Base-by-base conservation (phyloP, 2,113 vertebrate genomes). In the Otocyon megalotis region DNA sequence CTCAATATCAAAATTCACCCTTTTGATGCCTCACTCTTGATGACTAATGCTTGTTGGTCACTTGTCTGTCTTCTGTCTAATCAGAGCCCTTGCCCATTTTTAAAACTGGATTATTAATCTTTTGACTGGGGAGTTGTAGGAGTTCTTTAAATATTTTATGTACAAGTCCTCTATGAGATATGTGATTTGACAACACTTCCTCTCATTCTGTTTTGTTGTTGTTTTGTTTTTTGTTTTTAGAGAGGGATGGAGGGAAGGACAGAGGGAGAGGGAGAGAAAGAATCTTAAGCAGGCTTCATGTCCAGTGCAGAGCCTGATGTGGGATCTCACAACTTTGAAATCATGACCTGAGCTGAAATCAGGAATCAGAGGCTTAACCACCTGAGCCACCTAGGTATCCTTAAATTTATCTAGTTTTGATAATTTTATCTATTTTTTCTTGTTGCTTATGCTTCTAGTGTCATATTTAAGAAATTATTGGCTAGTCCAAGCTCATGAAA, bases 1-100 rank as follows among this genome's bases (percentile, higher is more conserved):
- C 48, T 93, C 48, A 84, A 71, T 56, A 79, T 17, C 67, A 95
- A 95, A 77, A 79, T 95, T 89, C 19, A 32, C 14, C n/a, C 54
- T 58, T 58, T 79, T 20, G 48, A n/a, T 93, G 54, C 63, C 17
- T 32, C 15, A 71, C 14, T 32, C 15, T 26, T 56, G 48, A 56
- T 72, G 48, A 80, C 43, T 37, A 50, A 19, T 28, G 19, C 24
- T 65, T 58, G 4, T 50, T 72, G 80, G 14, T 50, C 54, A 50
- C 91, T 80, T 80, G 3, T 67, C 8, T 50, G 54, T 95, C 71
- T 85, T 76, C 60, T 53, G 32, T 82, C 26, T 79, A 63, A 85
- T 94, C 24, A 74, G 50, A 60, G 71, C 16, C 4, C 74, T 96
- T 37, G 22, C 2, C 16, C n/a, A 9, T 62, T 95, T 86, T 60